Percentiles rank a stretch among this genome's conserved stretches.
Evolutionary conservation across 2,888 invertebrate genomes (phyloP).

Genomic region (Callyntrura guangdongensis): DNA sequence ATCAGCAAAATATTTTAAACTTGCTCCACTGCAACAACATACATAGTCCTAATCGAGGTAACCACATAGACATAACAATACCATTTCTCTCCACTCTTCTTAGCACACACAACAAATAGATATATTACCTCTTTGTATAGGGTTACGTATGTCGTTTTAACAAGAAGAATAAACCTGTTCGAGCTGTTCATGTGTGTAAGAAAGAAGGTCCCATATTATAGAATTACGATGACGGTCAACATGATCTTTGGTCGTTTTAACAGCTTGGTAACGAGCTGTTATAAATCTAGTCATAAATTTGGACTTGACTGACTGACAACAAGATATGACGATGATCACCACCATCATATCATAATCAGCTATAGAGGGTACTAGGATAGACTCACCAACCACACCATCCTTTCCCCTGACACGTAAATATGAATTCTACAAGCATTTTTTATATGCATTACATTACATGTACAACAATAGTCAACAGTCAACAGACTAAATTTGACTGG

Average conservation of each 20-base stretch:
- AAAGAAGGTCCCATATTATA: not conserved
- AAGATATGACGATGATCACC: slow-evolving; percentile 51
- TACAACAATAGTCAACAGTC: slow-evolving; percentile 47
- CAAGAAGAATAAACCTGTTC: not conserved
- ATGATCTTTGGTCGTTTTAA: slow-evolving; percentile 67
- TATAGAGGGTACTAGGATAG: not conserved
- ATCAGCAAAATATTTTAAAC: slow-evolving; percentile 26
- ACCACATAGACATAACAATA: too few relatives aligned
- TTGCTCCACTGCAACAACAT: too few relatives aligned
- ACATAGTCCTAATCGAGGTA: too few relatives aligned
- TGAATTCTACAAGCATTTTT: not conserved
- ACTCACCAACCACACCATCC: too few relatives aligned
- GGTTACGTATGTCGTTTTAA: not conserved
- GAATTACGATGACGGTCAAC: slow-evolving; percentile 59
- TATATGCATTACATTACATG: not conserved
- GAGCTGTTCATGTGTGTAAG: not conserved
- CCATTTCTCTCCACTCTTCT: too few relatives aligned
- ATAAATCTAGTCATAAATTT: slow-evolving; percentile 75
- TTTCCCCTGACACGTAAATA: too few relatives aligned
- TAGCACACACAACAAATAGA: too few relatives aligned
- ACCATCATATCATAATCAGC: slow-evolving; percentile 35
- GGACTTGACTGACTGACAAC: slow-evolving; percentile 68
- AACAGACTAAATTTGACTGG: not conserved
- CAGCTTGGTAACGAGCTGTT: slow-evolving; percentile 75
- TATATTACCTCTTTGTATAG: too few relatives aligned